These are phyloP conservation scores for Haliclona indistincta DNA, from an alignment of 37 sponge, comb jelly and placozoan genomes.

Conservation along the genomic window DNA sequence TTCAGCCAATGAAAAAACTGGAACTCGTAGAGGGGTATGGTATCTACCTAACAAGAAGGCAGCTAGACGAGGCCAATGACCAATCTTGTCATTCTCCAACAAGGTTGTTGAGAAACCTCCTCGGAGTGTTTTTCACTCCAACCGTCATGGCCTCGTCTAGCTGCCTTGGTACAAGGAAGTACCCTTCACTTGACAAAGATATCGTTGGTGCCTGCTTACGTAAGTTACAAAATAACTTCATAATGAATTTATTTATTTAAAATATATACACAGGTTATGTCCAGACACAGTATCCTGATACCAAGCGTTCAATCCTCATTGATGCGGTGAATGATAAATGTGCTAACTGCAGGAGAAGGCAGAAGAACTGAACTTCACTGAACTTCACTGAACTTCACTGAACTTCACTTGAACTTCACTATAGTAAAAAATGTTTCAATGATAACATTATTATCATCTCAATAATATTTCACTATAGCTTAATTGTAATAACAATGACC, in stretches of 20 bases:
- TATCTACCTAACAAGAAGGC: constrained; percentile 6
- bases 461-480: too few relatives aligned
- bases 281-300: constrained; percentile 1
- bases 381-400: too few relatives aligned
- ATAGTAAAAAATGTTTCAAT: too few relatives aligned
- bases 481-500: too few relatives aligned
- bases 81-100: constrained; percentile 21
- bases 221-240: constrained; percentile 23
- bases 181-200: constrained; percentile 19
- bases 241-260: not conserved
- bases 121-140: constrained; percentile 19
- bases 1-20: not conserved
- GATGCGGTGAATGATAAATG: constrained; percentile 48
- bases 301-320: constrained; percentile 26
- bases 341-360: constrained; percentile 36
- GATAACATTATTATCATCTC: too few relatives aligned
- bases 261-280: constrained; percentile 11
- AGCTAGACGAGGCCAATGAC: constrained; percentile 36
- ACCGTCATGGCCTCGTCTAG: constrained; percentile 21
- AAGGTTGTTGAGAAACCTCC: constrained; percentile 20
- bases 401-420: too few relatives aligned
- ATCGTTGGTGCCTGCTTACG: constrained; percentile 23
- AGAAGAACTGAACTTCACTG: too few relatives aligned
- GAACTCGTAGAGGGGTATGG: constrained; percentile 40
- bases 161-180: constrained; percentile 9